These are phyloP conservation scores for Clusia tigrina DNA, from an alignment of 2,888 invertebrate species.

Conservation along the genomic window DNA sequence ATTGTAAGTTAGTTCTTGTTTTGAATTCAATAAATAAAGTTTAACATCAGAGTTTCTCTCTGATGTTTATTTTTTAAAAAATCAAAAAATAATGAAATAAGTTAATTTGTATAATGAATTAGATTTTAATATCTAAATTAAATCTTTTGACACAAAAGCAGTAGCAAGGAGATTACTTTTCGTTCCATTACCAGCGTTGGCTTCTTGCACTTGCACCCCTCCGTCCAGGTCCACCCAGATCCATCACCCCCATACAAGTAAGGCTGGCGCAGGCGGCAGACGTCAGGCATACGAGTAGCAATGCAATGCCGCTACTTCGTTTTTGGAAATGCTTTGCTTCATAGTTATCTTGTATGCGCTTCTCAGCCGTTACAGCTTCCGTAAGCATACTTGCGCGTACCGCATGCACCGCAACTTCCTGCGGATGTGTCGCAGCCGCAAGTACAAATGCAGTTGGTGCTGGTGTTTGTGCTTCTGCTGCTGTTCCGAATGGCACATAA, in stretches of 20 bases:
- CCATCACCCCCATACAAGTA: not conserved
- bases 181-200: constrained; percentile 9
- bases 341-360: not conserved
- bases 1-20: too few species aligned
- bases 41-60: too few species aligned
- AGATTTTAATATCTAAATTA: constrained; percentile 50
- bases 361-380: not conserved
- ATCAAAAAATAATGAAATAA: too few species aligned
- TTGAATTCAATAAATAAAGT: too few species aligned
- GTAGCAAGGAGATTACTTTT: constrained; percentile 12
- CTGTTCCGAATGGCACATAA: too few species aligned
- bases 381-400: not conserved
- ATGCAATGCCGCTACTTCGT: not conserved
- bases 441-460: not conserved
- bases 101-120: constrained; percentile 51
- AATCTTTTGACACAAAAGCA: constrained; percentile 36
- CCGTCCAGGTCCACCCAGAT: too few species aligned
- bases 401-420: not conserved
- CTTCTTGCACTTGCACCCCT: not conserved
- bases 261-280: not conserved
- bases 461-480: too few species aligned
- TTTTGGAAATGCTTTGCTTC: too few species aligned
- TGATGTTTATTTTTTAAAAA: too few species aligned
- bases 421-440: constrained; percentile 7
- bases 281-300: not conserved